Conservation (phyloP, 2,888 invertebrate species). For the Folsomia candida region DNA sequence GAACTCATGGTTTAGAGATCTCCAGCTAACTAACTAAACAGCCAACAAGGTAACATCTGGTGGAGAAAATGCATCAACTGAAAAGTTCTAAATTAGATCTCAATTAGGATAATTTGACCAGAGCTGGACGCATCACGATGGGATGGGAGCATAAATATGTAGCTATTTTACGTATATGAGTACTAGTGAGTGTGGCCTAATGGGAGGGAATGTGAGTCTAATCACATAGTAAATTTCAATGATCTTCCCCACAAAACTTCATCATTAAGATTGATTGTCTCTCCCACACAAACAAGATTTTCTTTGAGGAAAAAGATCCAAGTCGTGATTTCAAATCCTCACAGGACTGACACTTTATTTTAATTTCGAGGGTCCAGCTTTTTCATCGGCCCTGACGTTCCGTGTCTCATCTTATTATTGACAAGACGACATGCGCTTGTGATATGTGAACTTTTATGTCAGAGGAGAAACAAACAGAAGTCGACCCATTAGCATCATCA, state of each 20-base stretch:
- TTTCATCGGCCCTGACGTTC: background rate
- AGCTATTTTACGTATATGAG: too few species aligned
- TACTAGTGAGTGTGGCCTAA: conserved; percentile 1
- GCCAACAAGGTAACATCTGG: background rate
- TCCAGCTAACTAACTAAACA: too few species aligned
- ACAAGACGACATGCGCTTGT: conserved; percentile 1
- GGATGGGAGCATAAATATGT: too few species aligned
- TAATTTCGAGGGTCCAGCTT: background rate
- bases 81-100: conserved; percentile 8
- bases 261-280: conserved; percentile 8
- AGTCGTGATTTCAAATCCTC: background rate
- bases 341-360: background rate
- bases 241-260: conserved; percentile 3
- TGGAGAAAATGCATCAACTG: background rate
- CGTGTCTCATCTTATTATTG: background rate
- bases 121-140: too few species aligned
- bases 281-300: background rate
- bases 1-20: too few species aligned
- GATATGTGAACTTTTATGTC: conserved; percentile 7
- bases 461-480: too few species aligned
- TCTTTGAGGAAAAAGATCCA: background rate
- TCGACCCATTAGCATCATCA: background rate
- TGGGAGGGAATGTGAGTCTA: conserved; percentile 11
- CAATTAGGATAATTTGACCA: conserved; percentile 12
- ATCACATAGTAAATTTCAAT: conserved; percentile 11